Percentiles rank a stretch among this genome's conserved stretches.
phyloP scores from a whole-genome alignment of 1,140 invertebrate species.

The Chironomus striatipennis region DNA sequence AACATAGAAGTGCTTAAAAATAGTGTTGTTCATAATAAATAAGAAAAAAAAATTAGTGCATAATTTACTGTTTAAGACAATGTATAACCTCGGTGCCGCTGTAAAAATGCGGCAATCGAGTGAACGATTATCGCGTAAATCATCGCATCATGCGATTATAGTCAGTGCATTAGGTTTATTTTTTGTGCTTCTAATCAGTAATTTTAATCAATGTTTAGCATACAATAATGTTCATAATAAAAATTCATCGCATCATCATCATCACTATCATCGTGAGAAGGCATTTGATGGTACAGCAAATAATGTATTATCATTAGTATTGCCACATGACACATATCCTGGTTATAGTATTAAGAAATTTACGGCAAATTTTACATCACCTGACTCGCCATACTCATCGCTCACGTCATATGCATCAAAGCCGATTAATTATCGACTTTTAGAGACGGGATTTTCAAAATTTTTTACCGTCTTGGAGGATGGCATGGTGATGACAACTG shows the following conservation, averaged over 20 bases:
- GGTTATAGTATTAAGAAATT: conserved; percentile 76
- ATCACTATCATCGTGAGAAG: conserved; percentile 18
- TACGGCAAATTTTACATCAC: conserved; percentile 34
- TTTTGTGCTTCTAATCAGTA: conserved; percentile 20
- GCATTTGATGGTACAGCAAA: conserved; percentile 26
- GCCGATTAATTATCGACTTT: conserved; percentile 28
- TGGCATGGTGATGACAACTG: conserved; percentile 82
- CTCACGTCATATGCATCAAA: conserved; percentile 31
- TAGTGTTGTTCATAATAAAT: background rate
- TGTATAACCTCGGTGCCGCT: conserved; percentile 24
- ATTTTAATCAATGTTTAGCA: conserved; percentile 16
- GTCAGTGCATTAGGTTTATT: conserved; percentile 24
- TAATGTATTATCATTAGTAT: conserved; percentile 43
- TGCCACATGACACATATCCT: conserved; percentile 75
- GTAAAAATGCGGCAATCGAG: conserved; percentile 25
- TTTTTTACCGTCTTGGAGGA: conserved; percentile 82
- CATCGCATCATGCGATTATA: background rate
- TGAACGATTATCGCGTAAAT: background rate
- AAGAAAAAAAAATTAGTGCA: background rate
- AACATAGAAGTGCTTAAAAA: background rate
- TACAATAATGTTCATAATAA: conserved; percentile 20
- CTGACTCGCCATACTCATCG: background rate
- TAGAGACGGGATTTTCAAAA: conserved; percentile 68
- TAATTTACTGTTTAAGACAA: background rate
- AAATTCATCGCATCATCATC: conserved; percentile 21